Conservation (phyloP, 1,140 invertebrate species). For the Caenorhabditis briggsae region DNA sequence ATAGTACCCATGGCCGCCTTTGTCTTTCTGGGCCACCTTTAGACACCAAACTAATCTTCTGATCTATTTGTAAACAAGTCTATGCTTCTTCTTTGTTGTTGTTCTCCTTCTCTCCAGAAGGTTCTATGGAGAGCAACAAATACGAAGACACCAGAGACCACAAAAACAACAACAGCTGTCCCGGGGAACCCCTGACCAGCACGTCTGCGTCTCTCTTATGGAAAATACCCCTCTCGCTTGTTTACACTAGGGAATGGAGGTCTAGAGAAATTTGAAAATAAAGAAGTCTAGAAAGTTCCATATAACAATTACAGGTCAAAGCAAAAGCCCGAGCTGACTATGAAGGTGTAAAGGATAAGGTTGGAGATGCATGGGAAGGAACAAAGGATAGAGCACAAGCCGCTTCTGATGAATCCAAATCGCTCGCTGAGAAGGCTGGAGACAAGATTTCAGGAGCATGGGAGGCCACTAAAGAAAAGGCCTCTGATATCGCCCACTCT, state of each 20-base stretch:
- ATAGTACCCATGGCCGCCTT: too few species aligned
- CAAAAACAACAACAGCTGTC: not conserved
- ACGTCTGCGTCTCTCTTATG: not conserved
- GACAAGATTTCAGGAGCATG: slow-evolving; percentile 24
- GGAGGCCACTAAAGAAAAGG: slow-evolving; percentile 7
- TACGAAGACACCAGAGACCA: not conserved
- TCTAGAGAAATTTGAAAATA: not conserved
- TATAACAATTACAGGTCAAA: not conserved
- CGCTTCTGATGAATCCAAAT: not conserved
- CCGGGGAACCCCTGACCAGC: not conserved
- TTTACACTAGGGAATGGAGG: not conserved
- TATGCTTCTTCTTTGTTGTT: not conserved
- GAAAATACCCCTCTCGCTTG: not conserved
- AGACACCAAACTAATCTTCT: too few species aligned
- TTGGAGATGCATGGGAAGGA: not conserved
- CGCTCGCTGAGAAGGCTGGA: not conserved
- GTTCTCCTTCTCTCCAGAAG: not conserved
- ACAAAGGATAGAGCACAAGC: not conserved
- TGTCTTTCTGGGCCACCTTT: too few species aligned
- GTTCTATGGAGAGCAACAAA: not conserved
- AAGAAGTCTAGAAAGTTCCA: too few species aligned
- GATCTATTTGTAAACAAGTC: not conserved
- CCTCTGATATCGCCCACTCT: not conserved
- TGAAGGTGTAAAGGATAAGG: not conserved
- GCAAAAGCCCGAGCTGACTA: not conserved